These are phyloP conservation scores for Scytalopus superciliaris DNA, from an alignment of 2,113 vertebrate genomes.

Conservation along the genomic window DNA sequence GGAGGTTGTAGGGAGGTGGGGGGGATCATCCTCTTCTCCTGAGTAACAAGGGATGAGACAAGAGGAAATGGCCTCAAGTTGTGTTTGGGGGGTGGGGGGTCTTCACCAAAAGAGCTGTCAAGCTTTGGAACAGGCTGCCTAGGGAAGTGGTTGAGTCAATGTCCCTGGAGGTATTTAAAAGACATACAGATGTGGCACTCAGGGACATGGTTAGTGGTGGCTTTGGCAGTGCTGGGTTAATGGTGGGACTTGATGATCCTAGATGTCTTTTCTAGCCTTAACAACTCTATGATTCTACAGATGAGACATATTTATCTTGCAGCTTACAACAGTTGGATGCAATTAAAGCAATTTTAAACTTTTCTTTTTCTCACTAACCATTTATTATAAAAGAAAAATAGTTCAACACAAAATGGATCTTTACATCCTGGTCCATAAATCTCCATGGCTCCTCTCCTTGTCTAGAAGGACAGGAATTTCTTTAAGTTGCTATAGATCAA, in stretches of 20 bases:
- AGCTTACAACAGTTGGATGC: neutral
- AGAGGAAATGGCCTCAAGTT: neutral
- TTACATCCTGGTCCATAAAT: conserved; percentile 1
- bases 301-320: conserved; percentile 28
- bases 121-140: neutral
- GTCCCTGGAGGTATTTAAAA: neutral
- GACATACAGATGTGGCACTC: neutral
- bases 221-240: neutral
- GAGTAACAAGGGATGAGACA: neutral
- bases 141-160: neutral
- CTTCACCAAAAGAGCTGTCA: neutral
- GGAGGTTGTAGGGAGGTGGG: neutral
- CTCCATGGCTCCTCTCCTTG: neutral
- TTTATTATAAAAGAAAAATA: neutral
- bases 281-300: neutral
- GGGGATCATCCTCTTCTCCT: neutral
- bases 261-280: neutral
- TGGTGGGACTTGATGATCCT: neutral
- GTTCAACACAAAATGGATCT: neutral
- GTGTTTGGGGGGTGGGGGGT: neutral
- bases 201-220: neutral
- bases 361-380: neutral
- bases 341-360: conserved; percentile 41
- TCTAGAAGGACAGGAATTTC: neutral
- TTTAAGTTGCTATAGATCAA: neutral